A percentile compares a stretch with the other conserved stretches of the same genome.
phyloP scores from a whole-genome alignment of 2,888 invertebrate genomes.

The Chymomyza caudatula region DNA sequence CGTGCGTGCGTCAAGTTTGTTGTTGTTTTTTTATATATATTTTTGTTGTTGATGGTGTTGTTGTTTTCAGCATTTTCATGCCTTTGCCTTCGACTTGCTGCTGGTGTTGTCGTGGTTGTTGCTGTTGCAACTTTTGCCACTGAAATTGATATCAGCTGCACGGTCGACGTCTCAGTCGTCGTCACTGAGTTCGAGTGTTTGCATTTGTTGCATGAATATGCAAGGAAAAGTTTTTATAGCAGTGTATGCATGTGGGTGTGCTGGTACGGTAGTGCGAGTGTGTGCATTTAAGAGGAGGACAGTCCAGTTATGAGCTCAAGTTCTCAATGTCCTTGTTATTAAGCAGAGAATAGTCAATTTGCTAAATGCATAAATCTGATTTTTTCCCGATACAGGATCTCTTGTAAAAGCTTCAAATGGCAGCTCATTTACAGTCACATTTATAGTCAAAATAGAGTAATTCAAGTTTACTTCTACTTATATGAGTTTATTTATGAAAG shows the following conservation, averaged over 20 bases:
- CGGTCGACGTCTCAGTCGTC: slow-evolving; percentile 12
- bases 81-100: background rate
- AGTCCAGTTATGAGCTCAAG: background rate
- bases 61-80: background rate
- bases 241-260: background rate
- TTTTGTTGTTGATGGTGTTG: background rate
- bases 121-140: slow-evolving; percentile 27
- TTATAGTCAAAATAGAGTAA: too few species aligned
- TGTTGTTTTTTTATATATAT: too few species aligned
- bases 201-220: slow-evolving; percentile 43
- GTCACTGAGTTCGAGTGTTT: slow-evolving; percentile 22
- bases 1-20: slow-evolving; percentile 29
- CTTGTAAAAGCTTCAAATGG: too few species aligned
- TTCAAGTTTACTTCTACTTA: too few species aligned
- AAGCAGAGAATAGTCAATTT: background rate
- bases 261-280: background rate
- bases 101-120: background rate
- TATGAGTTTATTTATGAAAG: too few species aligned
- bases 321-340: background rate
- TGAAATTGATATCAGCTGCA: slow-evolving; percentile 38
- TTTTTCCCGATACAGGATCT: too few species aligned
- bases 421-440: too few species aligned
- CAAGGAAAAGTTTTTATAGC: slow-evolving; percentile 13
- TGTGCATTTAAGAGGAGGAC: background rate
- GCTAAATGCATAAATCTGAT: background rate